Percentiles rank a stretch among this genome's conserved stretches.
phyloP scores from a whole-genome alignment of 2,888 invertebrate species.

The Sminthurinus aureus region DNA sequence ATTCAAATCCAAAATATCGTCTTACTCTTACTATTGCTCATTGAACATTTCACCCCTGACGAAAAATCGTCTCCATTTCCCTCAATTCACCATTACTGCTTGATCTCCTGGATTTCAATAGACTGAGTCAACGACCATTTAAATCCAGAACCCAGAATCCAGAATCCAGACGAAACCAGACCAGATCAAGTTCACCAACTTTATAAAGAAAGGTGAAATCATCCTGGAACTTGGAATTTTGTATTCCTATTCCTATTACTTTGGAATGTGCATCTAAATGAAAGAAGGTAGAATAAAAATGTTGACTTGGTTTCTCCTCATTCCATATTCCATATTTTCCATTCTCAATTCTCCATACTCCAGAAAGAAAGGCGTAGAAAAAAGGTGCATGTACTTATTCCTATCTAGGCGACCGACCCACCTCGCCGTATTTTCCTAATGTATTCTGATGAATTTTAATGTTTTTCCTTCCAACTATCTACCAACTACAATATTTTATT shows the following conservation, averaged over 20 bases:
- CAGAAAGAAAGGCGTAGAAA: neutral
- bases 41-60: conserved; percentile 23
- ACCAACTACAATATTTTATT: conserved; percentile 49
- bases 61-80: conserved; percentile 24
- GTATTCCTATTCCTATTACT: too few relatives aligned
- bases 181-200: neutral
- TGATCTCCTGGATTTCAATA: too few relatives aligned
- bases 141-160: too few relatives aligned
- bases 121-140: too few relatives aligned
- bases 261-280: too few relatives aligned
- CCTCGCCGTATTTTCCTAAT: conserved; percentile 44
- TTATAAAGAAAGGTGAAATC: neutral
- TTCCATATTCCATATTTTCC: neutral
- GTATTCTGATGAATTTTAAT: conserved; percentile 54
- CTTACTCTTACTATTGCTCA: conserved; percentile 16
- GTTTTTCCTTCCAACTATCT: conserved; percentile 41
- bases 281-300: neutral
- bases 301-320: neutral
- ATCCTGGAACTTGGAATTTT: neutral
- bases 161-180: neutral
- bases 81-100: conserved; percentile 2
- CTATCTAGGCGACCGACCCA: too few relatives aligned
- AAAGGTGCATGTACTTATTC: neutral
- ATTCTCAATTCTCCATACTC: neutral
- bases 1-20: conserved; percentile 17